Conservation (phyloP, 2,888 invertebrate species). For the Ommatoiulus sabulosus region DNA sequence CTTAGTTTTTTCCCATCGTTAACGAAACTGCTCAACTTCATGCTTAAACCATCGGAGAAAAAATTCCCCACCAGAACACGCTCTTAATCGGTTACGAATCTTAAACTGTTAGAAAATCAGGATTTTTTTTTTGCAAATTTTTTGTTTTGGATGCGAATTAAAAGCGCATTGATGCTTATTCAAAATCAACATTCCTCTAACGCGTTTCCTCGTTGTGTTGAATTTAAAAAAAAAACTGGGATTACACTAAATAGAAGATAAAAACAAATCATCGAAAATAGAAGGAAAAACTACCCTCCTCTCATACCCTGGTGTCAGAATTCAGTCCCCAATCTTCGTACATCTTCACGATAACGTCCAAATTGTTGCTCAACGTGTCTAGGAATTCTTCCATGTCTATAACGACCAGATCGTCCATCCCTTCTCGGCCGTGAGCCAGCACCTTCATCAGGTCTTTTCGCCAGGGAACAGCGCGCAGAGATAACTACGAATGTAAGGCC, state of each 20-base stretch:
- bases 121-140: too few species aligned
- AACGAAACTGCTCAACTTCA: too few species aligned
- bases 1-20: too few species aligned
- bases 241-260: neutral
- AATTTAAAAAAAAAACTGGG: neutral
- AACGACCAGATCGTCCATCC: constrained; percentile 67
- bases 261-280: neutral
- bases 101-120: too few species aligned
- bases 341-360: constrained; percentile 74
- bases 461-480: constrained; percentile 60
- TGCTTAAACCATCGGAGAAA: too few species aligned
- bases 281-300: neutral
- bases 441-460: constrained; percentile 63
- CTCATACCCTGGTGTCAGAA: constrained; percentile 64
- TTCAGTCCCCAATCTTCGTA: constrained; percentile 73
- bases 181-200: neutral
- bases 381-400: constrained; percentile 70
- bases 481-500: too few species aligned
- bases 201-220: neutral
- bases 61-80: too few species aligned
- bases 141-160: neutral
- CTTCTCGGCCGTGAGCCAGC: constrained; percentile 69
- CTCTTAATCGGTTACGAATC: too few species aligned
- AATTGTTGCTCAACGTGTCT: constrained; percentile 72
- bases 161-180: neutral